Evolutionary conservation across 2,113 vertebrate species (phyloP), one percentile per base, ranked within the genome.

Genomic region (Andinoacara biseriatus): DNA sequence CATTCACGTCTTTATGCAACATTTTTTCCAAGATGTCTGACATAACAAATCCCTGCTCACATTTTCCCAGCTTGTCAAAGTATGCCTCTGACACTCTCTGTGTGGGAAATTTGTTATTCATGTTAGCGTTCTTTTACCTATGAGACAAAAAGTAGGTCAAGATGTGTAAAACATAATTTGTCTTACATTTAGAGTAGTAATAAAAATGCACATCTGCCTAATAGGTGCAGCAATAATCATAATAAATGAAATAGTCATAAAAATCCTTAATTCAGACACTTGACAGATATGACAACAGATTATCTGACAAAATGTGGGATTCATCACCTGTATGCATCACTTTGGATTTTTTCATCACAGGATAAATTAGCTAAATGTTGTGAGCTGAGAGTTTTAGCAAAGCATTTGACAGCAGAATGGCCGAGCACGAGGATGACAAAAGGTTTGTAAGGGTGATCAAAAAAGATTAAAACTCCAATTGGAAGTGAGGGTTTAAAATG

Each of bases 401-500:
- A 29, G 22, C 40, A 69, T 69, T 69, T 69, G 40, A 49, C 63
- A 69, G 63, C 40, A 29, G 63, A 69, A 29, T 69, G 24, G 15
- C 9, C 40, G 29, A 49, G 63, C 38, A 67, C 49, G 40, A 49
- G 40, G 46, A 29, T 69, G 63, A 49, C 46, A 49, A 69, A 49
- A 29, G 43, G 10, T 49, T 69, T 20, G 24, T 46, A 29, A 26
- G 49, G 24, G 43, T 52, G 29, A 69, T 52, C 26, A 43, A 49
- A 43, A 69, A 69, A 49, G 40, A 69, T 69, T 49, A 69, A 69
- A 49, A 69, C 15, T 29, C 65, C 65, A 69, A 49, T 5, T 52
- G 43, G 24, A 69, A 69, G 65, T 69, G 65, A 69, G 43, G 65
- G 65, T 31, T 69, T 52, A 31, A 69, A 69, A 69, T 31, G 24